phyloP scores from a whole-genome alignment of 1,140 invertebrate species.

The Lepidurus apus region DNA sequence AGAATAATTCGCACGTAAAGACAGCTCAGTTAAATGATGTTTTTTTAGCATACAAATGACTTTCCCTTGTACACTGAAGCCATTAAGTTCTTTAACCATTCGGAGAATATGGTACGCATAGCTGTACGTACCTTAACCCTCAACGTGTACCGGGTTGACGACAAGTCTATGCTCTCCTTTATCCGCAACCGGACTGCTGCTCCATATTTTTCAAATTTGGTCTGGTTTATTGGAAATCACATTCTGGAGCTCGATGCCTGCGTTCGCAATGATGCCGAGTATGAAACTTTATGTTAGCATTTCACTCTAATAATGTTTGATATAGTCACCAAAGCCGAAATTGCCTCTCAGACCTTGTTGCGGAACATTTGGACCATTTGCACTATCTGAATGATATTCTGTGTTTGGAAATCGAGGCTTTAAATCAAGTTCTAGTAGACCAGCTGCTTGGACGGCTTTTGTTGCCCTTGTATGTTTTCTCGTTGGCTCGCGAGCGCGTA shows the following conservation, averaged over 20 bases:
- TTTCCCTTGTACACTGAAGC: constrained; percentile 98
- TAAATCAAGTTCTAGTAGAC: constrained; percentile 93
- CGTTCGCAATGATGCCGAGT: constrained; percentile 91
- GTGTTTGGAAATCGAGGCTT: constrained; percentile 79
- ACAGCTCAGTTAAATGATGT: constrained; percentile 28
- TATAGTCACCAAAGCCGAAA: constrained; percentile 82
- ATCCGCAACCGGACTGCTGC: constrained; percentile 92
- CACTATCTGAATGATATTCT: constrained; percentile 98
- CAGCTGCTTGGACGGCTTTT: constrained; percentile 89
- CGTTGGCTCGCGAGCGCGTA: constrained; percentile 50
- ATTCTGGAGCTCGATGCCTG: constrained; percentile 92
- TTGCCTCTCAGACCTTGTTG: constrained; percentile 85
- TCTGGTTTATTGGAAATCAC: constrained; percentile 99
- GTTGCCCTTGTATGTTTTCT: constrained; percentile 91
- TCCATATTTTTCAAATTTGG: constrained; percentile 96
- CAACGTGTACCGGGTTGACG: constrained; percentile 94
- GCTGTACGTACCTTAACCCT: constrained; percentile 94
- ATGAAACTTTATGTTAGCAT: constrained; percentile 46
- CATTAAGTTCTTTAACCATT: constrained; percentile 98
- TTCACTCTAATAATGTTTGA: constrained; percentile 33
- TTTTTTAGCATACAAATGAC: constrained; percentile 91
- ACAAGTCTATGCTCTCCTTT: constrained; percentile 91
- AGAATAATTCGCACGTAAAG: constrained; percentile 41
- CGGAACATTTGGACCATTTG: constrained; percentile 94
- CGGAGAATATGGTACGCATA: constrained; percentile 97